Conservation (phyloP, 2,888 invertebrate genomes). For the Luperina nickerlii region DNA sequence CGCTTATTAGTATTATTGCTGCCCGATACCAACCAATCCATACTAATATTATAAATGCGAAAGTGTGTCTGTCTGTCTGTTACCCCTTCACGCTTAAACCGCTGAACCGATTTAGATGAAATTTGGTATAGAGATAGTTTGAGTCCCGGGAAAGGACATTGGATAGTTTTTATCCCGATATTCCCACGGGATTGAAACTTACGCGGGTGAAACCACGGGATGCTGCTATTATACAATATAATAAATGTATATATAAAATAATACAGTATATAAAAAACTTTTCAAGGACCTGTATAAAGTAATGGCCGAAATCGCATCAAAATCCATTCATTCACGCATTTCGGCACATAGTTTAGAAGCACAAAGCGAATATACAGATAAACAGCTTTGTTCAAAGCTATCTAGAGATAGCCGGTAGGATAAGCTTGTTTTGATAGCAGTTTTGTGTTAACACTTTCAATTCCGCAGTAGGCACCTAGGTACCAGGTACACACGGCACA, state of each 20-base stretch:
- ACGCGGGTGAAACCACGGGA: no score
- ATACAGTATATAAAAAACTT: background rate
- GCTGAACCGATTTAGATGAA: no score
- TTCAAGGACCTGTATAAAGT: background rate
- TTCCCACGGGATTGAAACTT: no score
- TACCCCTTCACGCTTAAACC: no score
- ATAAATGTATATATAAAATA: no score
- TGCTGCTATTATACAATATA: background rate
- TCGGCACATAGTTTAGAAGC: background rate
- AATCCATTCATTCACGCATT: background rate
- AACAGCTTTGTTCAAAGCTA: slow-evolving; percentile 9
- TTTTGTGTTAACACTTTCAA: background rate
- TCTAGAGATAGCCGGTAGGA: background rate
- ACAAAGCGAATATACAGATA: background rate
- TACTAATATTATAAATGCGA: no score
- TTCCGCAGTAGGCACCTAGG: background rate
- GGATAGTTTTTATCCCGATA: no score
- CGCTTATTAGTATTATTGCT: background rate
- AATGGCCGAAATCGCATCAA: background rate
- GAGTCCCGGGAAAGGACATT: no score
- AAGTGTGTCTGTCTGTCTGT: no score
- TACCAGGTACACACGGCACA: background rate
- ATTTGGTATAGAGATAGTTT: no score
- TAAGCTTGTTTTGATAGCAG: slow-evolving; percentile 8
- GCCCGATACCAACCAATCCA: background rate